phyloP scores from a whole-genome alignment of 2,888 invertebrate genomes.

The Charanyca ferruginea region DNA sequence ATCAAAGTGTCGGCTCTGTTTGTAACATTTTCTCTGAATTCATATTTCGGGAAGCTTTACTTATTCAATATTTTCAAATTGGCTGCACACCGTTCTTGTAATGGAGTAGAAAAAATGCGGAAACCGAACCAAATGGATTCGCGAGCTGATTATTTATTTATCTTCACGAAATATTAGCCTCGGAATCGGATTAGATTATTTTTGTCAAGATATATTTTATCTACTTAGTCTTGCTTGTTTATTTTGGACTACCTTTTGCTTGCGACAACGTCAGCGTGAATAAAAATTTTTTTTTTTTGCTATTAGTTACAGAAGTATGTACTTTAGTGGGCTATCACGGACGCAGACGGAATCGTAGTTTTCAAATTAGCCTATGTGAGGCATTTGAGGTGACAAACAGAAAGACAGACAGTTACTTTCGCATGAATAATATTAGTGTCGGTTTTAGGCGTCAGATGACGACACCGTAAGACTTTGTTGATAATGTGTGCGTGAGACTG shows the following conservation, averaged over 20 bases:
- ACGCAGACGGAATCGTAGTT: too few relatives aligned
- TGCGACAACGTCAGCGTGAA: neutral
- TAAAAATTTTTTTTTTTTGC: too few relatives aligned
- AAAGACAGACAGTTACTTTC: too few relatives aligned
- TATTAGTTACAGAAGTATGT: too few relatives aligned
- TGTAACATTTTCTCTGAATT: conserved; percentile 70
- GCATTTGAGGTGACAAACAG: too few relatives aligned
- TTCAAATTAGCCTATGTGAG: too few relatives aligned
- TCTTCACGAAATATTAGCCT: conserved; percentile 72
- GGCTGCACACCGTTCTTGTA: conserved; percentile 82
- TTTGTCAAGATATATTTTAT: conserved; percentile 39
- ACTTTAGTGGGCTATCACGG: too few relatives aligned
- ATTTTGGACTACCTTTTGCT: neutral
- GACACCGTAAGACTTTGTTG: too few relatives aligned
- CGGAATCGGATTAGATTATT: conserved; percentile 62
- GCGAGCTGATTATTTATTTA: conserved; percentile 86
- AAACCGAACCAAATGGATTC: conserved; percentile 86
- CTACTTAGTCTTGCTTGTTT: neutral
- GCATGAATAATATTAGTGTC: too few relatives aligned
- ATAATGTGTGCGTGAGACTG: too few relatives aligned
- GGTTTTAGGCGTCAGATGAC: too few relatives aligned
- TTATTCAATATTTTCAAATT: conserved; percentile 90
- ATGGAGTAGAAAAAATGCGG: conserved; percentile 86
- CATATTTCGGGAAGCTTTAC: conserved; percentile 83
- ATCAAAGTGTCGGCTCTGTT: conserved; percentile 34